phyloP scores from a whole-genome alignment of 2,797 vertebrate genomes.

The Somateria mollissima region DNA sequence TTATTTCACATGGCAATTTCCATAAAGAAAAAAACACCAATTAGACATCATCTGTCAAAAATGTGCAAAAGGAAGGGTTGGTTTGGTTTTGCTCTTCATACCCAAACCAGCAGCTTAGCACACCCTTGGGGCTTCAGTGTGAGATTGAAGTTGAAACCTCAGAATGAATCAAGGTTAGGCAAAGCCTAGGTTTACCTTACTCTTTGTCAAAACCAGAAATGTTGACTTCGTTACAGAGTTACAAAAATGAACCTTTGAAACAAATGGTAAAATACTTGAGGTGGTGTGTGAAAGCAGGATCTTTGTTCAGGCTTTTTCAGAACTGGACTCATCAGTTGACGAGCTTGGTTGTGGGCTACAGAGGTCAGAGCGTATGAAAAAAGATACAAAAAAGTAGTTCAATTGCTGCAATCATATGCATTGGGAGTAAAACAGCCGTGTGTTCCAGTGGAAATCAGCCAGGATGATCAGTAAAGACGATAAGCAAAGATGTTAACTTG shows the following conservation, averaged over 20 bases:
- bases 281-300: neutral
- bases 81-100: neutral
- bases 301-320: neutral
- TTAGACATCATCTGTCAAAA: neutral
- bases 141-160: neutral
- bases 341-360: neutral
- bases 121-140: neutral
- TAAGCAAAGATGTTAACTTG: neutral
- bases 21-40: neutral
- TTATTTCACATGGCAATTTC: neutral
- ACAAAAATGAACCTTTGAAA: neutral
- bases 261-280: neutral
- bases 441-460: neutral
- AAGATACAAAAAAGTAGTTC: neutral
- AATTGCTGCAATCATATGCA: neutral
- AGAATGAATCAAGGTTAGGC: neutral
- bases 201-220: neutral
- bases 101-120: neutral
- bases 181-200: neutral
- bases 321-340: rapidly evolving
- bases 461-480: neutral
- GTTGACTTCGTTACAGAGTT: neutral
- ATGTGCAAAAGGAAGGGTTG: rapidly evolving
- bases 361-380: neutral
- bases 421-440: neutral